These are phyloP conservation scores for Lagorchestes hirsutus DNA, from an alignment of 2,797 vertebrate genomes.

Conservation along the genomic window DNA sequence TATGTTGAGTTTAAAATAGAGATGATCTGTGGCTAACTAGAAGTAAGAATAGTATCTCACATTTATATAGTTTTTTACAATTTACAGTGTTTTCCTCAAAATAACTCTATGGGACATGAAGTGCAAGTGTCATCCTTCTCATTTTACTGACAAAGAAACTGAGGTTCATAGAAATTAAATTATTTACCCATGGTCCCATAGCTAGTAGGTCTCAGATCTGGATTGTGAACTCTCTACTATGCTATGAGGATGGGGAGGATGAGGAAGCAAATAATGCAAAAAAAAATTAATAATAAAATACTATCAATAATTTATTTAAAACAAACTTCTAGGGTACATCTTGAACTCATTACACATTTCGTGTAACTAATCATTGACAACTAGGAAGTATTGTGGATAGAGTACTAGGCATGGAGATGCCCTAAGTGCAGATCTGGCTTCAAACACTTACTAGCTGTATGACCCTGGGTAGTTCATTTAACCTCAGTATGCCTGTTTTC, in stretches of 20 bases:
- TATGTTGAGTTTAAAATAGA: background rate
- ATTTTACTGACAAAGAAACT: background rate
- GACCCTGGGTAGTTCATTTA: background rate
- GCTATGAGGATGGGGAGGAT: background rate
- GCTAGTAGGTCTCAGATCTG: background rate
- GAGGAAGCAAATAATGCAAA: background rate
- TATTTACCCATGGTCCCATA: background rate
- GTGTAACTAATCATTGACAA: background rate
- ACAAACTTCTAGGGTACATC: background rate
- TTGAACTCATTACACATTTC: background rate
- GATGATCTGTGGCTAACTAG: background rate
- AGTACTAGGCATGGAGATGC: background rate
- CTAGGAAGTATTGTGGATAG: background rate
- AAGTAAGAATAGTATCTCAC: background rate
- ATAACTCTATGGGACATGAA: background rate
- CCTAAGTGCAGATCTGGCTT: background rate
- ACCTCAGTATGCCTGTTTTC: background rate
- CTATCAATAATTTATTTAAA: background rate
- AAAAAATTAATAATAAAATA: background rate
- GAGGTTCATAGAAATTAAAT: background rate
- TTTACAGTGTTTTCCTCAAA: background rate
- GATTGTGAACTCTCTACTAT: background rate
- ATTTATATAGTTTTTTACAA: background rate
- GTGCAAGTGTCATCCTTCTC: background rate
- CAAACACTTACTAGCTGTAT: background rate